Evolutionary conservation across 2,888 invertebrate genomes (phyloP).

Genomic region (Mechanitis mazaeus): DNA sequence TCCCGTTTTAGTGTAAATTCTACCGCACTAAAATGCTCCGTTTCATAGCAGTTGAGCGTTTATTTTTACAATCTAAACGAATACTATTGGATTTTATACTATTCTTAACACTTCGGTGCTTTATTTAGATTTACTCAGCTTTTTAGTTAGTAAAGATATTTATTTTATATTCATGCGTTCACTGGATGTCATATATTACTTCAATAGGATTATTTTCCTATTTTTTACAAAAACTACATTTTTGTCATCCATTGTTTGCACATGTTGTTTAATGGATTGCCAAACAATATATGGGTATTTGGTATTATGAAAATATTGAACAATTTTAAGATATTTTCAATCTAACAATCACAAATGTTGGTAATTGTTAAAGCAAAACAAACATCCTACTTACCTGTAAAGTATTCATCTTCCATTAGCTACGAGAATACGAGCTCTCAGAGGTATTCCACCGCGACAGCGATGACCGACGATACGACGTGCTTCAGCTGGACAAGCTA

Average conservation of each 20-base stretch:
- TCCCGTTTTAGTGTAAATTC: slow-evolving; percentile 1
- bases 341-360: too few species aligned
- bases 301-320: too few species aligned
- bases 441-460: slow-evolving; percentile 90
- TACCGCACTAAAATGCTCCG: slow-evolving; percentile 1
- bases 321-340: too few species aligned
- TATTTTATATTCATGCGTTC: too few species aligned
- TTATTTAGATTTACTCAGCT: not conserved
- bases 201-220: too few species aligned
- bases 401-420: slow-evolving; percentile 60
- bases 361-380: too few species aligned
- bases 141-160: too few species aligned
- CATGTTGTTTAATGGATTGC: too few species aligned
- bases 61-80: not conserved
- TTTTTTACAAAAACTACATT: too few species aligned
- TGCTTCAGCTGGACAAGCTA: slow-evolving; percentile 78
- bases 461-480: slow-evolving; percentile 86
- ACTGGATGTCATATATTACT: too few species aligned
- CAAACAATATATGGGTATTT: too few species aligned
- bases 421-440: slow-evolving; percentile 91
- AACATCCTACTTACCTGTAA: not conserved
- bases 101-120: not conserved
- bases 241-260: too few species aligned
- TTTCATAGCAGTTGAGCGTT: not conserved
- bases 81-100: slow-evolving; percentile 1